phyloP scores from a whole-genome alignment of 2,888 invertebrate species.

The Epistrophe grossulariae region DNA sequence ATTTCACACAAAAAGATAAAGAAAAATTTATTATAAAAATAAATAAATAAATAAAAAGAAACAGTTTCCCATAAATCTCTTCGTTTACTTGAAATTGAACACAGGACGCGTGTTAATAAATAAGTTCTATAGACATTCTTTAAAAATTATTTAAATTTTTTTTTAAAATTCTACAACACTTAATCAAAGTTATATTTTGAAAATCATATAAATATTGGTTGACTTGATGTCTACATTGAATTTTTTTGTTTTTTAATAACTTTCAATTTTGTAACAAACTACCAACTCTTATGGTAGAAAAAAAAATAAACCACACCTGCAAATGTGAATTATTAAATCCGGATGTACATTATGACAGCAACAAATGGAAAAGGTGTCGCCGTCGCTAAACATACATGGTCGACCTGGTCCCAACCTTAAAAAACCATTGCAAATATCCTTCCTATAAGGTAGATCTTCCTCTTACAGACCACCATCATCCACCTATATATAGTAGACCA shows the following conservation, averaged over 20 bases:
- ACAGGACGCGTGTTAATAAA: background rate
- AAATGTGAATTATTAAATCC: slow-evolving; percentile 3
- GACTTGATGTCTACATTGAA: too few relatives aligned
- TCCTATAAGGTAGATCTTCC: background rate
- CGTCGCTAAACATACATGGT: slow-evolving; percentile 6
- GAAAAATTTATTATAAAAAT: too few relatives aligned
- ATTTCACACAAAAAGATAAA: too few relatives aligned
- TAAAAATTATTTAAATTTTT: background rate
- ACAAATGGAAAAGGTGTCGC: slow-evolving; percentile 49
- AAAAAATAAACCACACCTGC: slow-evolving; percentile 22
- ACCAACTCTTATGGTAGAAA: background rate
- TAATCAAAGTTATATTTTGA: background rate
- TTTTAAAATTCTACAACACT: background rate
- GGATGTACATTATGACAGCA: slow-evolving; percentile 35
- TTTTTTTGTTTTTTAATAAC: slow-evolving; percentile 1
- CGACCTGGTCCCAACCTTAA: slow-evolving; percentile 14
- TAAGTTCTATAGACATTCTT: background rate
- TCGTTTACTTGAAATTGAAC: too few relatives aligned
- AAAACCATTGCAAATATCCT: slow-evolving; percentile 33
- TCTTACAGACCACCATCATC: background rate
- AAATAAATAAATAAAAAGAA: too few relatives aligned
- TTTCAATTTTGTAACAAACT: background rate
- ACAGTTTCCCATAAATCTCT: too few relatives aligned
- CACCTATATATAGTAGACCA: background rate
- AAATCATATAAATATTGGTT: slow-evolving; percentile 2